Evolutionary conservation across 2,888 invertebrate genomes (phyloP).

Genomic region (Disparrhopalites patrizii): DNA sequence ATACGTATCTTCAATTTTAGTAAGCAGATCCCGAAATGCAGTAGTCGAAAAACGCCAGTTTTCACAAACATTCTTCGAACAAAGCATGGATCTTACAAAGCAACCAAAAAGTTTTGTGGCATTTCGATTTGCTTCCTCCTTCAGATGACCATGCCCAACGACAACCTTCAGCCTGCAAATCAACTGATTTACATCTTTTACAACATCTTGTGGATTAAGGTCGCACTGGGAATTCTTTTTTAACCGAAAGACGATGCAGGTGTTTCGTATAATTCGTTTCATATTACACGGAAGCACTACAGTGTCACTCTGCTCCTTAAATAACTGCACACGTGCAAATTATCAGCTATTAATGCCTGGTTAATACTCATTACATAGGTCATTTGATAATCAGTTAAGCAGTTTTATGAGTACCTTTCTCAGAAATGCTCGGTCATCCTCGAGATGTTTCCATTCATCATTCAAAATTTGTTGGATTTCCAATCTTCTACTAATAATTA

Average conservation of each 20-base stretch:
- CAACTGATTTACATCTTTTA: constrained; percentile 81
- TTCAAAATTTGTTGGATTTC: constrained; percentile 71
- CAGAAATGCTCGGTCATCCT: constrained; percentile 78
- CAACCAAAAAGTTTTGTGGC: constrained; percentile 55
- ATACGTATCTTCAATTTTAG: constrained; percentile 59
- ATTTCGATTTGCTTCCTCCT: constrained; percentile 85
- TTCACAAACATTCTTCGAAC: constrained; percentile 57
- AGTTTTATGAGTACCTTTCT: constrained; percentile 53
- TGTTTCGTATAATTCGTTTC: constrained; percentile 99
- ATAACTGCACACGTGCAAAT: constrained; percentile 62
- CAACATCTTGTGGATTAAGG: constrained; percentile 86
- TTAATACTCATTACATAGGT: not conserved
- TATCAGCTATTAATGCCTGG: not conserved
- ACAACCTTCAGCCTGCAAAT: constrained; percentile 87
- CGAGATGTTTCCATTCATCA: constrained; percentile 94
- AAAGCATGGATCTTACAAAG: constrained; percentile 56
- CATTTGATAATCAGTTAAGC: not conserved
- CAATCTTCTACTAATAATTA: constrained; percentile 52
- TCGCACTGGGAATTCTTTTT: constrained; percentile 90
- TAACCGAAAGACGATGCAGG: constrained; percentile 98
- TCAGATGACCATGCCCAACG: constrained; percentile 88
- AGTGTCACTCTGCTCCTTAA: constrained; percentile 93
- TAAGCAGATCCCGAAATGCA: constrained; percentile 61
- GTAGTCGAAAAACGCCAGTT: constrained; percentile 56
- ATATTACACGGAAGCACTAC: constrained; percentile 97